Evolutionary conservation across 2,113 vertebrate species (phyloP).

Genomic region (Phalacrocorax pelagicus): DNA sequence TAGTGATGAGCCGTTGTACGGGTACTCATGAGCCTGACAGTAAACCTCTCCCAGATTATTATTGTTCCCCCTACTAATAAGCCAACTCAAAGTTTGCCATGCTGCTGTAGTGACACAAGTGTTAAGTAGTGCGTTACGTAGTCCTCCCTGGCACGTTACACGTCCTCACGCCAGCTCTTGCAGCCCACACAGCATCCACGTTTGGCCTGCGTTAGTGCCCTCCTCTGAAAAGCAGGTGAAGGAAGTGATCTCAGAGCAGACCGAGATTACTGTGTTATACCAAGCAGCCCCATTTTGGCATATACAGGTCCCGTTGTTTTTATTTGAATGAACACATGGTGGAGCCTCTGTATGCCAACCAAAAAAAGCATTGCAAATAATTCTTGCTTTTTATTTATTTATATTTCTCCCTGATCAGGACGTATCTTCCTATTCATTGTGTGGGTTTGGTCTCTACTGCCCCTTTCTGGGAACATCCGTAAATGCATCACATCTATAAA

Average conservation of each 20-base stretch:
- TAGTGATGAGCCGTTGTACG: background rate
- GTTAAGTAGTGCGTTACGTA: background rate
- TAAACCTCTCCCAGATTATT: background rate
- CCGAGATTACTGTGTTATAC: background rate
- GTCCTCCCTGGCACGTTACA: background rate
- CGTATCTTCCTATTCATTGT: fast-evolving
- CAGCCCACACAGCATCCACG: background rate
- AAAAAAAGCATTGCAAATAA: background rate
- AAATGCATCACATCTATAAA: background rate
- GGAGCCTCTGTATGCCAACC: background rate
- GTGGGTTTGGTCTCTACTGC: constrained; percentile 60
- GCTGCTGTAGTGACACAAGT: background rate
- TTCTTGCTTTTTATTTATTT: background rate
- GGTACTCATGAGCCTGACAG: background rate
- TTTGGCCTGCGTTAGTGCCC: background rate
- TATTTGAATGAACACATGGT: background rate
- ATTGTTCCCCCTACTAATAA: background rate
- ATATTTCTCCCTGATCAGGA: background rate
- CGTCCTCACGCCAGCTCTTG: background rate
- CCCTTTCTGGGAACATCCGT: constrained; percentile 53
- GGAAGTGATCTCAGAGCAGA: background rate
- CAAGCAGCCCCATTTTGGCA: background rate
- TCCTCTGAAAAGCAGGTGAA: background rate
- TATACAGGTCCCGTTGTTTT: background rate
- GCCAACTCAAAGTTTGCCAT: background rate